Evolutionary conservation across 2,797 vertebrate species (phyloP).

Genomic region (Sebastes miniatus): DNA sequence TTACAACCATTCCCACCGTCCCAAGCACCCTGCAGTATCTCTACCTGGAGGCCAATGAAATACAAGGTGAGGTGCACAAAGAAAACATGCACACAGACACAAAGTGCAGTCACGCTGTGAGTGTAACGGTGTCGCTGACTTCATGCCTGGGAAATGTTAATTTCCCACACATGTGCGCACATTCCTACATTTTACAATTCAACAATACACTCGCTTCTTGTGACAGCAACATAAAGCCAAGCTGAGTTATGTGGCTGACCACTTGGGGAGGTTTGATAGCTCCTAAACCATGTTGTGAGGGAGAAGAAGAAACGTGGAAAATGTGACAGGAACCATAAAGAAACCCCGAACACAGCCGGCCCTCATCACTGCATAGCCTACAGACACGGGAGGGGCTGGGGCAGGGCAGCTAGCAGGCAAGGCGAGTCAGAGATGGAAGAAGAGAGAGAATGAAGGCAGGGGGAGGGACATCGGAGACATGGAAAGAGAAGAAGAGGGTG

Average conservation of each 20-base stretch:
- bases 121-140: not conserved
- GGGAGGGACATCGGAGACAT: conserved; percentile 19
- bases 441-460: not conserved
- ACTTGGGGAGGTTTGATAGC: not conserved
- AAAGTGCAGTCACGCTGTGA: not conserved
- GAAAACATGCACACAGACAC: not conserved
- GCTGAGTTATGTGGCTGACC: not conserved
- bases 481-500: conserved; percentile 19
- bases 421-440: conserved; percentile 1
- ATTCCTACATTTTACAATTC: not conserved
- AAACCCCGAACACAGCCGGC: not conserved
- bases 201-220: not conserved
- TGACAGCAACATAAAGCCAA: not conserved
- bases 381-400: not conserved
- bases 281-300: too few species aligned
- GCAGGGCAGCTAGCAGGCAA: not conserved
- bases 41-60: conserved; percentile 83
- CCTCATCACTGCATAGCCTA: not conserved
- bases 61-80: conserved; percentile 72
- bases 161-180: not conserved
- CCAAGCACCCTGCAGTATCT: conserved; percentile 80
- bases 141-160: not conserved
- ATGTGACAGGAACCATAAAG: conserved; percentile 21
- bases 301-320: conserved; percentile 44
- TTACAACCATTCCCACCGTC: conserved; percentile 73